phyloP scores from a whole-genome alignment of 2,797 vertebrate genomes.

The Cuniculus paca region DNA sequence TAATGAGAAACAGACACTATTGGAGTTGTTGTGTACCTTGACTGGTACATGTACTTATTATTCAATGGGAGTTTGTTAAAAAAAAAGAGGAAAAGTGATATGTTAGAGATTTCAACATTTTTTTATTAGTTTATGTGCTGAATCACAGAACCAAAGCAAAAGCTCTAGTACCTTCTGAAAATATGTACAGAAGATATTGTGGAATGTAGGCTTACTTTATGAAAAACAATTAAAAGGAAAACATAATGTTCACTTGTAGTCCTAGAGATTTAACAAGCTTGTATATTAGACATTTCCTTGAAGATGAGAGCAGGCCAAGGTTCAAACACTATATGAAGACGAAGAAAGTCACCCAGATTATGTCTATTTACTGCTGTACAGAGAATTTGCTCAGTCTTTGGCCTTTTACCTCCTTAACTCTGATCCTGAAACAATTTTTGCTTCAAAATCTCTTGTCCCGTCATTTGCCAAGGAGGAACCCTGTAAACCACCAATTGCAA shows the following conservation, averaged over 20 bases:
- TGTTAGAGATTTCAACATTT: neutral
- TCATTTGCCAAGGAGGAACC: neutral
- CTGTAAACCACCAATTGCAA: neutral
- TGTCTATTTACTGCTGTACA: neutral
- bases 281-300: neutral
- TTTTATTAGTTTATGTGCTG: neutral
- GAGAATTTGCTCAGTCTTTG: neutral
- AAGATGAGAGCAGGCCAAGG: neutral
- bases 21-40: neutral
- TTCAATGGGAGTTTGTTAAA: neutral
- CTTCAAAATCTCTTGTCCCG: neutral
- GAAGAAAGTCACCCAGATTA: neutral
- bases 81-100: neutral
- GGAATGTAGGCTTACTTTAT: neutral
- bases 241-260: constrained; percentile 18
- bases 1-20: neutral
- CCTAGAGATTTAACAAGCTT: neutral
- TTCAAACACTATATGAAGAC: neutral
- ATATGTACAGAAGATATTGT: neutral
- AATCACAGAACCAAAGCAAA: constrained; percentile 1
- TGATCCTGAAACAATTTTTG: neutral
- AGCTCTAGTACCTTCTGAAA: neutral
- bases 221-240: neutral
- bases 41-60: neutral
- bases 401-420: neutral